Conservation (phyloP, 2,888 invertebrate genomes). For the Sphaeridia pumilis region DNA sequence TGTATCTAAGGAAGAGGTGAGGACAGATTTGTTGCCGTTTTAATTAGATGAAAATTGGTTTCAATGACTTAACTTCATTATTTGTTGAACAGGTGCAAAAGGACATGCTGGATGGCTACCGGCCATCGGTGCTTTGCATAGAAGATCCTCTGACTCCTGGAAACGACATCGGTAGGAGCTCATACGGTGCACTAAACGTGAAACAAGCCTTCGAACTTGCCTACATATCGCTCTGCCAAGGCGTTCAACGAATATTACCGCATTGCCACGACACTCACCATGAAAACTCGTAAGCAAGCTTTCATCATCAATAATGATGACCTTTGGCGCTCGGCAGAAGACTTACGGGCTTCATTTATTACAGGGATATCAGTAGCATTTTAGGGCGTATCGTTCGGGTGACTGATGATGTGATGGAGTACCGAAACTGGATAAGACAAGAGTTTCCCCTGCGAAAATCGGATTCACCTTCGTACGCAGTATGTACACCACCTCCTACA, state of each 20-base stretch:
- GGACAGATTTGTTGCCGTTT: too few relatives aligned
- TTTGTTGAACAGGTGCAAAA: conserved; percentile 12
- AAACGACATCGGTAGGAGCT: conserved; percentile 96
- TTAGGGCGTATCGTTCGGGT: conserved; percentile 84
- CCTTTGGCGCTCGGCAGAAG: too few relatives aligned
- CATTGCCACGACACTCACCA: too few relatives aligned
- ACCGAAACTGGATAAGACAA: conserved; percentile 55
- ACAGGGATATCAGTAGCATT: too few relatives aligned
- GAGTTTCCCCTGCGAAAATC: conserved; percentile 40
- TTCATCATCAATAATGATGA: too few relatives aligned
- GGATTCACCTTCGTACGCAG: conserved; percentile 10
- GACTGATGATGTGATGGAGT: conserved; percentile 78
- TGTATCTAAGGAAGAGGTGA: conserved; percentile 77
- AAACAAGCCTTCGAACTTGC: conserved; percentile 95
- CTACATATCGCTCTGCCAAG: conserved; percentile 68
- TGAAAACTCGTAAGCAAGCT: too few relatives aligned
- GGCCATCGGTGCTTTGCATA: conserved; percentile 87
- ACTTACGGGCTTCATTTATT: too few relatives aligned
- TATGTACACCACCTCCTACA: conserved; percentile 9
- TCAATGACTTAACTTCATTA: too few relatives aligned
- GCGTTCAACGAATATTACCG: conserved; percentile 46
- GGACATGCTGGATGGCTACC: conserved; percentile 48
- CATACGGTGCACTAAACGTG: conserved; percentile 73
- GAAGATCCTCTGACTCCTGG: conserved; percentile 93
- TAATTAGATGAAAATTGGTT: too few relatives aligned